These are phyloP conservation scores for Pseudopodoces humilis DNA, from an alignment of 2,113 vertebrate genomes.

Conservation along the genomic window DNA sequence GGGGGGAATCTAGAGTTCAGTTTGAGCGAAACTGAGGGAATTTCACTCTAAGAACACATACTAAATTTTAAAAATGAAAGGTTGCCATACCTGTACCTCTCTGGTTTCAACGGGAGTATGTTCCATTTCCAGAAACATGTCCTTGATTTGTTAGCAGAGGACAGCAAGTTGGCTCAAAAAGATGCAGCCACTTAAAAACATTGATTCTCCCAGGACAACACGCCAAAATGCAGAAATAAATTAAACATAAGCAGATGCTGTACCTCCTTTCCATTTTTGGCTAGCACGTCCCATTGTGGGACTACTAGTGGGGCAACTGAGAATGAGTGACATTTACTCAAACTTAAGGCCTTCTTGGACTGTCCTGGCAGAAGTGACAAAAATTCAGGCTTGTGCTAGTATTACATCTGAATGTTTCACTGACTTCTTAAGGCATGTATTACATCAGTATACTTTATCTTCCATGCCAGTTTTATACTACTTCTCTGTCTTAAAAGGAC, in stretches of 20 bases:
- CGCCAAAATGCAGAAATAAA: conserved; percentile 67
- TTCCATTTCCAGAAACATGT: conserved; percentile 38
- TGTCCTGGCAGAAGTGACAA: conserved; percentile 51
- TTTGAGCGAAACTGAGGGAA: conserved; percentile 12
- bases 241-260: conserved; percentile 69
- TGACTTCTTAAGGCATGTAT: neutral
- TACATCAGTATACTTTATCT: neutral
- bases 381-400: conserved; percentile 54
- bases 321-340: conserved; percentile 63
- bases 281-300: conserved; percentile 53
- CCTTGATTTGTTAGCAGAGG: conserved; percentile 62
- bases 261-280: conserved; percentile 61
- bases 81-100: conserved; percentile 12
- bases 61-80: neutral
- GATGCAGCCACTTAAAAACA: conserved; percentile 68
- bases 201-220: conserved; percentile 51
- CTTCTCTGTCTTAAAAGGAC: conserved; percentile 48
- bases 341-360: conserved; percentile 43
- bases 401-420: conserved; percentile 34
- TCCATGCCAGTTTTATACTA: conserved; percentile 1
- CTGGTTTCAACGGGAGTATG: neutral
- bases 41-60: neutral
- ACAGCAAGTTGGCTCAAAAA: conserved; percentile 63
- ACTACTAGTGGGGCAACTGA: conserved; percentile 52
- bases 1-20: neutral